These are phyloP conservation scores for Caenorhabditis sp. DNA, from an alignment of 2,888 invertebrate genomes.

Conservation along the genomic window DNA sequence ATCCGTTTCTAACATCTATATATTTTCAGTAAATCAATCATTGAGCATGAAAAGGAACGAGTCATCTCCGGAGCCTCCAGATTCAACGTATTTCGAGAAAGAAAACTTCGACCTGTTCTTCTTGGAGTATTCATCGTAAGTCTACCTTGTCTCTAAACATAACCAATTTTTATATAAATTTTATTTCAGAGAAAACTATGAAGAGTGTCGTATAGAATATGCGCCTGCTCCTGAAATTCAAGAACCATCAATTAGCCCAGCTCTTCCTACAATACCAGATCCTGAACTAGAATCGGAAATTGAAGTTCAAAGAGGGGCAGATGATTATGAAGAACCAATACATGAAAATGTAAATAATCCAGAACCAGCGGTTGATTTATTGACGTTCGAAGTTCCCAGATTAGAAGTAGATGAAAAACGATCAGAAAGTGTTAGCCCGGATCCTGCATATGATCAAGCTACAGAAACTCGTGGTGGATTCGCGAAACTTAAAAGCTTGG, in stretches of 20 bases:
- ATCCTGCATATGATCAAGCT: not conserved
- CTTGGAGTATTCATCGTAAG: slow-evolving; percentile 16
- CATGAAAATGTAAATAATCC: not conserved
- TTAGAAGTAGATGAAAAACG: not conserved
- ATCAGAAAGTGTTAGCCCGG: slow-evolving; percentile 2
- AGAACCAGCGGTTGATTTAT: not conserved
- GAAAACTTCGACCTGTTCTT: slow-evolving; percentile 28
- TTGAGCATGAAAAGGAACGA: slow-evolving; percentile 10
- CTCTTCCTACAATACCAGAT: not conserved
- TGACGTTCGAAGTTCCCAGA: not conserved
- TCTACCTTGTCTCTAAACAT: not conserved
- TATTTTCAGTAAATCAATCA: slow-evolving; percentile 20
- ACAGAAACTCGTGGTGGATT: slow-evolving; percentile 8
- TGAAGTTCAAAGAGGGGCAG: not conserved
- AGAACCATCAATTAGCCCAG: not conserved
- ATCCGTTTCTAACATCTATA: not conserved
- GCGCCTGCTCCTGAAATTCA: not conserved
- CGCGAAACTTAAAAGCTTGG: slow-evolving; percentile 21
- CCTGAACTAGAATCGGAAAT: not conserved
- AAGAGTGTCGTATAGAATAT: slow-evolving; percentile 1
- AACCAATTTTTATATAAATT: slow-evolving; percentile 2
- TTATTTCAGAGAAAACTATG: not conserved
- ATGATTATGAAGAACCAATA: not conserved
- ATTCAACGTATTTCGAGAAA: slow-evolving; percentile 9
- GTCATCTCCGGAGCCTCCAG: not conserved